Base-by-base conservation (phyloP, 2,797 vertebrate species). In the Melanotaenia pygmaea region DNA sequence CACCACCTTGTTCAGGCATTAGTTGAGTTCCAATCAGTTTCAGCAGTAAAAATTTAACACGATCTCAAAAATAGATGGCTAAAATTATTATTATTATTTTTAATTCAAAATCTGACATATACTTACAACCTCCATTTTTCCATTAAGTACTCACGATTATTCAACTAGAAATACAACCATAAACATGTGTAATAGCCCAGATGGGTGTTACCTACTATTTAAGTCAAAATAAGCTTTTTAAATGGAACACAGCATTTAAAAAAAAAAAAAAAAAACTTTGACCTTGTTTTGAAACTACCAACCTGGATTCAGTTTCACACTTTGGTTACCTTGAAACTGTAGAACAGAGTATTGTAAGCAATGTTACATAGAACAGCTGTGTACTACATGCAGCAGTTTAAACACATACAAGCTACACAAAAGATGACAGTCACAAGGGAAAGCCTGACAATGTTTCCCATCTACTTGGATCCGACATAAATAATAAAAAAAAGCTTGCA, bases 401-500 rank as follows among this genome's bases (percentile, higher is more conserved):
- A 14, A 70, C 59, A 47, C 12, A 57, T n/a, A 64, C 59, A 58
- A 59, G 24, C 56, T 56, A 1, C 56, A 54, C 3, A 34, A 70
- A 16, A 76, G 76, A 56, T 30, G 58, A 50, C 40, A 5, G 79
- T 18, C 63, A 14, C 30, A 28, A 45, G 40, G 60, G 70, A 60
- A 59, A 59, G 66, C 26, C 35, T 10, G 38, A 76, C 10, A 26
- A 8, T 38, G 37, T 62, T 64, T 30, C 67, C 32, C 16, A 59
- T 51, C 69, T 59, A 50, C 20, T 67, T 45, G 51, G 67, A 69
- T 77, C 56, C 63, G 32, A 1, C 32, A 20, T 1, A 51, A 79
- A 83, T 64, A 80, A 82, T 64, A 53, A 58, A 7, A 30, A 20
- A 62, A 18, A 43, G 56, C 57, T 26, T 16, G 72, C 9, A 74